Evolutionary conservation across 2,113 vertebrate genomes (phyloP).

Genomic region (Odocoileus virginianus): DNA sequence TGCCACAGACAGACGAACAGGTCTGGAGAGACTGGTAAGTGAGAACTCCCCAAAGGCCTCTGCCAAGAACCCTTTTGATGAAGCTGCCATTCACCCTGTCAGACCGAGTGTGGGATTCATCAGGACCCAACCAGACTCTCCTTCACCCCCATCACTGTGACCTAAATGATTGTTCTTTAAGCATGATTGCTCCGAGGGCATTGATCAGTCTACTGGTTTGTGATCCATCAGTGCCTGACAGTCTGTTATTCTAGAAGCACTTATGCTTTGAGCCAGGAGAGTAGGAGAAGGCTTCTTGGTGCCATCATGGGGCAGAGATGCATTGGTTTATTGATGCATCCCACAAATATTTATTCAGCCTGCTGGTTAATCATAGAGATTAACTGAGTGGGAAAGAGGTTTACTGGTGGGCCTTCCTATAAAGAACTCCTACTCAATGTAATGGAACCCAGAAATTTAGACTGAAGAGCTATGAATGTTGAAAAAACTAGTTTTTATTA

Average conservation of each 20-base stretch:
- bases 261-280: background rate
- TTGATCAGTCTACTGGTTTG: background rate
- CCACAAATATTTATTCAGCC: slow-evolving; percentile 28
- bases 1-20: slow-evolving; percentile 23
- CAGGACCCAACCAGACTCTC: slow-evolving; percentile 8
- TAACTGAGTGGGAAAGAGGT: background rate
- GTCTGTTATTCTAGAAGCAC: background rate
- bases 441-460: background rate
- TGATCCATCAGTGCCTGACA: background rate
- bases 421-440: background rate
- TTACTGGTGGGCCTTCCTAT: background rate
- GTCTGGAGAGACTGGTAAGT: background rate
- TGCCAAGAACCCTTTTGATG: background rate
- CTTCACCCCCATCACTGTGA: background rate
- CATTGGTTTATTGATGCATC: background rate
- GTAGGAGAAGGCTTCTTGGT: background rate
- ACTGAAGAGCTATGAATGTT: background rate
- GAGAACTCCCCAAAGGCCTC: background rate
- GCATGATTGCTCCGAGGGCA: background rate
- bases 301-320: background rate
- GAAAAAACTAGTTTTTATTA: background rate
- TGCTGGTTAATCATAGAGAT: background rate
- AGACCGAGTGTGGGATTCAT: slow-evolving; percentile 56
- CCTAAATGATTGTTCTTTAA: background rate
- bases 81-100: slow-evolving; percentile 60